Evolutionary conservation across 2,113 vertebrate genomes (phyloP), one percentile per base, ranked within the genome.

Genomic region (Ramphastos sulfuratus): DNA sequence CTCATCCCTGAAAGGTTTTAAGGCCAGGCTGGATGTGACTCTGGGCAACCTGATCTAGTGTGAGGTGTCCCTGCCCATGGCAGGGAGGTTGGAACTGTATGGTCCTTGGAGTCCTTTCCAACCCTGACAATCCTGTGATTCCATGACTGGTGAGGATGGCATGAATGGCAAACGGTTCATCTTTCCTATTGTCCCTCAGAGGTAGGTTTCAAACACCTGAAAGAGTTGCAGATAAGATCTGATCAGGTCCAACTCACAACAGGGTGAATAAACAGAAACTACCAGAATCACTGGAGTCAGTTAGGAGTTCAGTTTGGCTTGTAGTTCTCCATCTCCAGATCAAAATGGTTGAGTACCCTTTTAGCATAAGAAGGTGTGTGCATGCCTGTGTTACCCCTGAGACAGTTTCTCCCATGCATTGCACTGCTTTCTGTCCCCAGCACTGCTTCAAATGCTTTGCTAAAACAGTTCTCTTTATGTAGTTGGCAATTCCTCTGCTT

Each of bases 151-250:
- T 37, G 20, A 69, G 63, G 39, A 23, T n/a, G 48, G 66, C 28
- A 70, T 0, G 0, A 74, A 42, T 20, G 31, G 30, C 37, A 52
- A 63, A 46, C 0, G 0, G 42, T 72, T 72, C 9, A 10, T 55
- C 35, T 69, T 70, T 69, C 23, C 56, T 82, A 12, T 35, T 4
- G 0, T 50, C 16, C 69, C 24, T 33, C 39, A 82, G 28, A 15
- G 7, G 35, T 30, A 37, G n/a, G 15, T 33, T 81, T 70, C 60
- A 48, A 81, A 44, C 20, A 52, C 19, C 12, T 2, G 1, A 35
- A 37, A 74, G 37, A 72, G 37, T 33, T 14, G 27, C 39, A 76
- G 59, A 27, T 39, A 79, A 15, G 55, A 31, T 72, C 50, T 82
- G 39, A 19, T 84, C 52, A 46, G 67, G 39, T 42, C 52, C 55